A percentile compares a stretch with the other conserved stretches of the same genome.
phyloP scores from a whole-genome alignment of 2,888 invertebrate genomes.

The Polylopha cassiicola region DNA sequence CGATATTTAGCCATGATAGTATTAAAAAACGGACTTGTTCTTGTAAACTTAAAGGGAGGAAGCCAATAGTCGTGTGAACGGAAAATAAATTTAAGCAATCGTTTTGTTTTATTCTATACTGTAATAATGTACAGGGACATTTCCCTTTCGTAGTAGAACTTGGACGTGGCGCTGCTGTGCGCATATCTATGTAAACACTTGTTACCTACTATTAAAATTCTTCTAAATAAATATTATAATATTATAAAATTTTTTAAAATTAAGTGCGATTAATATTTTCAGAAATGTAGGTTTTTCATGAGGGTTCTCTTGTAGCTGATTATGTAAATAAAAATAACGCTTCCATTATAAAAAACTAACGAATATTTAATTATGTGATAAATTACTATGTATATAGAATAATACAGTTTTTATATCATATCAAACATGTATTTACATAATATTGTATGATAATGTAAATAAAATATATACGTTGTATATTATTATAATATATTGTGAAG shows the following conservation, averaged over 20 bases:
- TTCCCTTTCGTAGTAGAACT: too few relatives aligned
- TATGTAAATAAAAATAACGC: slow-evolving; percentile 13
- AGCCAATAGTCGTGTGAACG: slow-evolving; percentile 57
- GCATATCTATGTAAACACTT: too few relatives aligned
- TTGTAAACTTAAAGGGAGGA: slow-evolving; percentile 60
- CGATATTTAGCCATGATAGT: slow-evolving; percentile 42
- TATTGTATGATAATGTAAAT: slow-evolving; percentile 5
- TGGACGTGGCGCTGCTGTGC: too few relatives aligned
- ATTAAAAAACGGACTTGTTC: slow-evolving; percentile 64
- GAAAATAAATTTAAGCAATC: slow-evolving; percentile 22
- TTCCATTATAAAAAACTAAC: slow-evolving; percentile 8
- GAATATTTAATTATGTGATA: slow-evolving; percentile 6
- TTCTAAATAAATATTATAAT: too few relatives aligned
- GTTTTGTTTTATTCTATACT: neutral
- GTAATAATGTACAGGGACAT: neutral
- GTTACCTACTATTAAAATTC: too few relatives aligned
- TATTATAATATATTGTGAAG: slow-evolving; percentile 36
- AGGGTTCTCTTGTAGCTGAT: too few relatives aligned
- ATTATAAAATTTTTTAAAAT: slow-evolving; percentile 2
- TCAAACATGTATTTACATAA: slow-evolving; percentile 2
- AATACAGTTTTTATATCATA: slow-evolving; percentile 11
- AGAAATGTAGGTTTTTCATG: neutral
- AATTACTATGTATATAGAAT: slow-evolving; percentile 4
- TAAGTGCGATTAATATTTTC: slow-evolving; percentile 2
- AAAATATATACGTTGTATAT: slow-evolving; percentile 10